Evolutionary conservation across 2,113 vertebrate species (phyloP), one percentile per base, ranked within the genome.

Genomic region (Platysternon megacephalum): DNA sequence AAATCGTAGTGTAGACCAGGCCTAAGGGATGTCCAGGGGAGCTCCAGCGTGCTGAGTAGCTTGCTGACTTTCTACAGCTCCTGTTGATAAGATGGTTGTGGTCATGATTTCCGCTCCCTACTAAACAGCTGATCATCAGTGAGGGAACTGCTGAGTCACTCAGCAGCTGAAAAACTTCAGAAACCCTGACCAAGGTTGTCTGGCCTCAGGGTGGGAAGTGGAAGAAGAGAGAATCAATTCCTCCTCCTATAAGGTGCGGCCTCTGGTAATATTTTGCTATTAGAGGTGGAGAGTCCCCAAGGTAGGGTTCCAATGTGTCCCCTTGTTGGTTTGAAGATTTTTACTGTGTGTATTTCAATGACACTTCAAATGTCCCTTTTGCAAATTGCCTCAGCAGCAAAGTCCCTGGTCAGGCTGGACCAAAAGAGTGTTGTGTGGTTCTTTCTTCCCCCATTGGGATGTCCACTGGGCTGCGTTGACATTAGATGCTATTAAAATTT

Each of bases 1-100:
- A n/a, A n/a, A n/a, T n/a, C n/a, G n/a, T n/a, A n/a, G n/a, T n/a
- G n/a, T n/a, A n/a, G n/a, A n/a, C n/a, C n/a, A n/a, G n/a, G n/a
- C n/a, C n/a, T n/a, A n/a, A 35, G 79, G 86, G 53, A 29, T 90
- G 84, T 56, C n/a, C 93, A 0, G 0, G 84, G n/a, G n/a, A 84
- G 53, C 58, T 85, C 84, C 53, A 82, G 76, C 2, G 13, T 79
- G 35, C 0, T 1, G 76, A 82, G 17, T 74, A 89, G 65, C 46
- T 84, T 78, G 22, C 55, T 52, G 87, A 55, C 82, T 89, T 92
- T 86, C 87, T 74, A 26, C n/a, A 68, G 82, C 51, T 91, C 13
- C 76, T 81, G 51, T n/a, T 65, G 84, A 14, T 56, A 44, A 2
- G 4, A 80, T 83, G 65, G 44, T n/a, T 48, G 2, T 4, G 39